A percentile compares a stretch with the other conserved stretches of the same genome.
Conservation (phyloP, 2,113 vertebrate species). For the Alces alces region DNA sequence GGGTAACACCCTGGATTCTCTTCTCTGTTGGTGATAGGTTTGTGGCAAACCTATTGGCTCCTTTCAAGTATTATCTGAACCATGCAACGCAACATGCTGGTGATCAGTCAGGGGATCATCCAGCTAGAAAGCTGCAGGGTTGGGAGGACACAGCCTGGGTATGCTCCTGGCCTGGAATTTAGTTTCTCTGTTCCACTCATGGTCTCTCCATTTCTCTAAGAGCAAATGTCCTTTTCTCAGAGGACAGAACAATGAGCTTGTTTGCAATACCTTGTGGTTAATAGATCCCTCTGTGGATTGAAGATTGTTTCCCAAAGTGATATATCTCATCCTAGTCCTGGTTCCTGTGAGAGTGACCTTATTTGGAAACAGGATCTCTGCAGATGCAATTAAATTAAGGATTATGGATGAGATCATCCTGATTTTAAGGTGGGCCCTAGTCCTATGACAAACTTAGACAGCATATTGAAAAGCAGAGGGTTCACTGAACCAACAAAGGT, state of each 20-base stretch:
- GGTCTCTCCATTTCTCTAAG: neutral
- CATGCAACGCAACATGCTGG: rapidly evolving
- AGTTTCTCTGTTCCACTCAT: rapidly evolving
- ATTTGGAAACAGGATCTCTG: neutral
- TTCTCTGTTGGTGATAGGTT: neutral
- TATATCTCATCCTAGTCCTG: neutral
- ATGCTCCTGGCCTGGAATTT: neutral
- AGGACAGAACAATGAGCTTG: neutral
- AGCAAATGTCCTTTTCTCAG: neutral
- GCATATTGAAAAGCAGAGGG: neutral
- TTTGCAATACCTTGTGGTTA: rapidly evolving
- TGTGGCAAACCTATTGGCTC: neutral
- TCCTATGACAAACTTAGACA: neutral
- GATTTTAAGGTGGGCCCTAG: neutral
- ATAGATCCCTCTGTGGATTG: neutral
- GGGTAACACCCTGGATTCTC: too few species aligned
- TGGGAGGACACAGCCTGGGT: rapidly evolving
- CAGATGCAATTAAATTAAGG: neutral
- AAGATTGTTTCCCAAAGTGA: neutral
- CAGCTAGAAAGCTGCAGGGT: neutral
- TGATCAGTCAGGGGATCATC: too few species aligned
- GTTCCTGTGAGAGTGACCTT: too few species aligned
- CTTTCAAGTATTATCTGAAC: too few species aligned
- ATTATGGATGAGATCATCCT: neutral
- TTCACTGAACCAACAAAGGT: rapidly evolving